Conservation (phyloP, 2,113 vertebrate genomes). For the Verasper variegatus region DNA sequence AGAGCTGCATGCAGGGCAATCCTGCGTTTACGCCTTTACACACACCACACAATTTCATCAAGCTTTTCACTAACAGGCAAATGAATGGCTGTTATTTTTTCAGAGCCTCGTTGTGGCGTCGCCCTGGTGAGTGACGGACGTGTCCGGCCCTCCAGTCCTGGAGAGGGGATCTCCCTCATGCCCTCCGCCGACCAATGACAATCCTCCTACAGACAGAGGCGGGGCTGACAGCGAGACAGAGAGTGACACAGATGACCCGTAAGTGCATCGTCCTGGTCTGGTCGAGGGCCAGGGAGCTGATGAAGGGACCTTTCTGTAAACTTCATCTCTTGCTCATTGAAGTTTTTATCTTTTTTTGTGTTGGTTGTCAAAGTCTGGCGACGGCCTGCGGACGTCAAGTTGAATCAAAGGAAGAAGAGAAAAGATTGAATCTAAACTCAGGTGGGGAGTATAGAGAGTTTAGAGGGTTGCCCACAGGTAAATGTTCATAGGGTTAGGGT, state of each 20-base stretch:
- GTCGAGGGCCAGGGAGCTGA: not conserved
- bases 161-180: constrained; percentile 79
- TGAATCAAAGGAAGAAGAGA: no score
- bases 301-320: not conserved
- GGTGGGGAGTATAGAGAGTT: no score
- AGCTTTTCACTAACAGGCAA: not conserved
- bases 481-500: no score
- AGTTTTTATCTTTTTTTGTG: not conserved
- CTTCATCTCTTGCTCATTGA: not conserved
- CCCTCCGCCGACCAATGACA: constrained; percentile 79
- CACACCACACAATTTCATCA: not conserved
- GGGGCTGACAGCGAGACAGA: constrained; percentile 91
- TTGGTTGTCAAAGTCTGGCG: not conserved
- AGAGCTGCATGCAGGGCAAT: constrained; percentile 12
- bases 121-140: constrained; percentile 80
- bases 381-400: no score
- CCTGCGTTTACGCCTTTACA: constrained; percentile 16
- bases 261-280: constrained; percentile 45
- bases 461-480: no score
- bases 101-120: constrained; percentile 81
- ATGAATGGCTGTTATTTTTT: not conserved
- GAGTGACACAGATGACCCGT: constrained; percentile 93
- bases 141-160: constrained; percentile 72
- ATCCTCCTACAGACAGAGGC: constrained; percentile 80
- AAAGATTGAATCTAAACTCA: no score